Percentiles rank a stretch among this genome's conserved stretches.
Conservation (phyloP, 1,140 invertebrate genomes). For the Grapholita molesta region DNA sequence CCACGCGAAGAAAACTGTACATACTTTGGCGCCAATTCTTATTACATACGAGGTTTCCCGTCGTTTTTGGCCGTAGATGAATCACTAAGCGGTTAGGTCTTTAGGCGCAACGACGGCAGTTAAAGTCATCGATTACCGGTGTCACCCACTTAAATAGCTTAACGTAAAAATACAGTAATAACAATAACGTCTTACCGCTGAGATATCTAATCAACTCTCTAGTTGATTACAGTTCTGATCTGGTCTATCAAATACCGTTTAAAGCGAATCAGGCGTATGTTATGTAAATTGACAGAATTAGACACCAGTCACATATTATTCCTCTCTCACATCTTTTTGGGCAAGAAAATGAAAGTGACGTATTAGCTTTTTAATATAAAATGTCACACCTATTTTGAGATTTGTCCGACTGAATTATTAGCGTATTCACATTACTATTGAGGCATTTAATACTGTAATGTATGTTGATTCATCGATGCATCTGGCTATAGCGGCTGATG, state of each 20-base stretch:
- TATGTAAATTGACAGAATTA: background rate
- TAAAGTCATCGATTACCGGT: background rate
- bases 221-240: too few species aligned
- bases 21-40: background rate
- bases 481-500: too few species aligned
- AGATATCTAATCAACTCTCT: background rate
- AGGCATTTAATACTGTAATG: too few species aligned
- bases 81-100: background rate
- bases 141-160: background rate
- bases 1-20: background rate
- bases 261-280: background rate
- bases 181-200: background rate
- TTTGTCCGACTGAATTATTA: too few species aligned
- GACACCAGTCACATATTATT: too few species aligned
- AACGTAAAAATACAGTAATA: background rate
- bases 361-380: too few species aligned
- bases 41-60: background rate
- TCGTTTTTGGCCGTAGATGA: conserved; percentile 2
- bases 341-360: too few species aligned
- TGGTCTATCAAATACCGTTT: background rate
- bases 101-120: background rate
- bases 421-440: too few species aligned
- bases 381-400: too few species aligned
- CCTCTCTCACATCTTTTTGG: too few species aligned
- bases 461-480: too few species aligned